Base-by-base conservation (phyloP, 2,797 vertebrate species). In the Petrocephalus schoutedeni region DNA sequence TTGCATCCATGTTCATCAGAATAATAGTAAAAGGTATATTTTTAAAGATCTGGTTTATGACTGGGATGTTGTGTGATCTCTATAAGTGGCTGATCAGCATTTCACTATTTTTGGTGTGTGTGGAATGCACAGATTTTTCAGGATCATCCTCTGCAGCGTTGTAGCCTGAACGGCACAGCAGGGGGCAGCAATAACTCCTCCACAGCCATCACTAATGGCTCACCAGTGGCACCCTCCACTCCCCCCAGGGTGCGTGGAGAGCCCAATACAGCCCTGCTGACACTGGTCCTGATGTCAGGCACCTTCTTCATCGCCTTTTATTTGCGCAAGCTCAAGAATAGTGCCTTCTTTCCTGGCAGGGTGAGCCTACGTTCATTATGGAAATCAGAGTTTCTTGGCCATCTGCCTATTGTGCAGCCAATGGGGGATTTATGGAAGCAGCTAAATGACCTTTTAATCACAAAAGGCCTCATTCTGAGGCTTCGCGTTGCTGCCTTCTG, bases 231-330 rank as follows among this genome's bases (percentile, higher is more conserved):
- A 93, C 86, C 32, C 0, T 5, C 89, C 0, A 2, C 19, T 57
- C 61, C 84, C 0, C 0, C 14, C 77, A 90, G 88, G 51, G 92
- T 93, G 57, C 91, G 0, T 0, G 96, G 95, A 4, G 94, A 98
- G 92, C 98, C 98, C 89, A 99, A 99, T 94, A 99, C 98, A 0
- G 98, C 98, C 0, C 94, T 99, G 92, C 96, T 99, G 0, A 98
- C 98, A 0, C 95, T 99, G 32, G 97, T 99, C 87, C 97, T 99
- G 71, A 99, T 99, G 98, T 96, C 97, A 0, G 97, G 98, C 84
- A 99, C 98, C 0, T 99, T 99, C 91, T 97, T 99, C 92, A 97
- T 99, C 0, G 98, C 98, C 86, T 99, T 98, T 93, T 99, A 99
- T 93, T 94, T 99, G 89, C 97, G 98, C 90, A 99, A 99, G 92